Base-by-base conservation (phyloP, 2,888 invertebrate genomes). In the Protonemura montana region DNA sequence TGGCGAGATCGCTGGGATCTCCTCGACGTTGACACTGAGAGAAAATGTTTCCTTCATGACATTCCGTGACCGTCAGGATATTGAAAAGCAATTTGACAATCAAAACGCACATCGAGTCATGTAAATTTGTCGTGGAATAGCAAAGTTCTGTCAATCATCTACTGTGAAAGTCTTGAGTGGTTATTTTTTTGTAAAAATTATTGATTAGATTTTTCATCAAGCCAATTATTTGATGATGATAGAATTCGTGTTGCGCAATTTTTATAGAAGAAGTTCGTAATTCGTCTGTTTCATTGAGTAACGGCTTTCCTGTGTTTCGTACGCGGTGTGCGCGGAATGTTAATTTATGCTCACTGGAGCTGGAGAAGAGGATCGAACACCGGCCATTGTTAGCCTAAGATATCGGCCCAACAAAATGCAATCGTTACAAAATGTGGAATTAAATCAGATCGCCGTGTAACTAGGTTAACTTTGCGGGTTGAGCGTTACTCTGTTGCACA, bases 261-360 rank as follows among this genome's bases (percentile, higher is more conserved):
- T 81, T 13, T 5, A 29, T 29, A 7, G 41, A 41, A 30, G 26
- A 26, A n/a, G 82, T 25, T 41, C 82, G 82, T 41, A 83, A 83
- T 83, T 83, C 82, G 82, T 25, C 42, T 83, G 42, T 42, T 83
- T 42, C 26, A 83, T 83, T 83, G 26, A 35, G 41, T 83, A 83
- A 83, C 42, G 41, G 41, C 82, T 83, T 83, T 83, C 82, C 41
- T 83, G 41, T 83, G 82, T 83, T 83, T 41, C 82, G 21, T 41
- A 21, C 16, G 5, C 7, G 78, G 28, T 59, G 7, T 10, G 59
- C 59, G 59, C 13, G 59, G 59, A 59, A 59, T 59, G 59, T 10
- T 59, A 59, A 59, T 59, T 59, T 59, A 59, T 59, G 59, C 59
- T 21, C 59, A 59, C 59, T 59, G 59, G 35, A 35, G 35, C 28